Percentiles rank a stretch among this genome's conserved stretches.
Conservation (phyloP, 2,797 vertebrate species). For the Anomalospiza imberbis region DNA sequence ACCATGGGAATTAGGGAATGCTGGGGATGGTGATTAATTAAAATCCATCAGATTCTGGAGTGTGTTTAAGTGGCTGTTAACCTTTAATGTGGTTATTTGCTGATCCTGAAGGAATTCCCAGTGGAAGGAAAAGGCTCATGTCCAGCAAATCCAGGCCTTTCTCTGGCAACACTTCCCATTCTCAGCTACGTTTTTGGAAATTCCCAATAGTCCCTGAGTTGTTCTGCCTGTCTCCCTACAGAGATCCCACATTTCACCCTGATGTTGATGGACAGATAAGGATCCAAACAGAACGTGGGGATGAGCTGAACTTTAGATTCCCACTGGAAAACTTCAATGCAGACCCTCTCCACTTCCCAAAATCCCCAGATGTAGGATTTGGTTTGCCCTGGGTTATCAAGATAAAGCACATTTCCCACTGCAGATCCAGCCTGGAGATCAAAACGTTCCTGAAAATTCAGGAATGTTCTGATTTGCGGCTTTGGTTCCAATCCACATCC, state of each 20-base stretch:
- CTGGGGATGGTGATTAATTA: not conserved
- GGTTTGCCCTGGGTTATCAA: not conserved
- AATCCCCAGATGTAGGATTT: not conserved
- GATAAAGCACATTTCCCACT: slow-evolving; percentile 43
- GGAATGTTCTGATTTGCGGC: not conserved
- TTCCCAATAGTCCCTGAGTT: not conserved
- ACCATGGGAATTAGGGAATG: not conserved
- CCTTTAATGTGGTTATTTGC: not conserved
- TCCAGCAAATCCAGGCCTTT: not conserved
- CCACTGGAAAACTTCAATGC: not conserved
- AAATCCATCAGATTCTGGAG: not conserved
- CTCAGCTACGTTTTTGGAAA: accelerated
- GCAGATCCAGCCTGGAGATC: not conserved
- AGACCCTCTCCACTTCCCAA: not conserved
- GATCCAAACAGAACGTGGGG: not conserved
- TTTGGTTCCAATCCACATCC: slow-evolving; percentile 3
- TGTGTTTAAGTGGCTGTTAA: not conserved
- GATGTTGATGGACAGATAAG: not conserved
- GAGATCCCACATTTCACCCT: not conserved
- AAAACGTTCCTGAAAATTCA: not conserved
- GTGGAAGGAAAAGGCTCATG: not conserved
- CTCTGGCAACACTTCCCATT: not conserved
- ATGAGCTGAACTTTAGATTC: not conserved
- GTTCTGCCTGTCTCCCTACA: not conserved
- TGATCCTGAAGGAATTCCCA: not conserved